phyloP scores from a whole-genome alignment of 1,140 invertebrate species.

The Diploscapter pachys region DNA sequence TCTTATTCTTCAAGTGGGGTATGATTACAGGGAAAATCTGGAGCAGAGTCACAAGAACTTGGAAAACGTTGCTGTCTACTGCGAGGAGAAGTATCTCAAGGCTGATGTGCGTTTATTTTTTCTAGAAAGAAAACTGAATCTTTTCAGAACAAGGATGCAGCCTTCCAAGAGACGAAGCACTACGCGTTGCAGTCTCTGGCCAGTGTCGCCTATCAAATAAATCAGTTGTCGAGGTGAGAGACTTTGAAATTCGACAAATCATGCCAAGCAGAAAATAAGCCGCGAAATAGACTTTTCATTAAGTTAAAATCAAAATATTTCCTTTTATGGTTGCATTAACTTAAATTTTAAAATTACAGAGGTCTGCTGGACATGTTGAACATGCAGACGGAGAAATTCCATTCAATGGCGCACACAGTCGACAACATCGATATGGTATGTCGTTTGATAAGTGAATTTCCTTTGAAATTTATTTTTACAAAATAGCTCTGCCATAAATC shows the following conservation, averaged over 20 bases:
- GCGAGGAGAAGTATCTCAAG: constrained; percentile 93
- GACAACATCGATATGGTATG: constrained; percentile 84
- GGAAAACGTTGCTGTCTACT: constrained; percentile 93
- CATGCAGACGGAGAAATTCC: constrained; percentile 77
- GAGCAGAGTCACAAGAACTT: constrained; percentile 90
- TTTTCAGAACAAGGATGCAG: constrained; percentile 82
- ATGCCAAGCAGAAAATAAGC: too few species aligned
- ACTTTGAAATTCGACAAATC: not conserved
- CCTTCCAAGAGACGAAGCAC: constrained; percentile 95
- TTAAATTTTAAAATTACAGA: constrained; percentile 1
- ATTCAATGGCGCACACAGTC: constrained; percentile 66
- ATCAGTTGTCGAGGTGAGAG: constrained; percentile 69
- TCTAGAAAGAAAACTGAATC: constrained; percentile 34
- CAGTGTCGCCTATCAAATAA: constrained; percentile 97
- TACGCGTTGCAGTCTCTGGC: constrained; percentile 96
- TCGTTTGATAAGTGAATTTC: constrained; percentile 8
- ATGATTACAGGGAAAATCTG: constrained; percentile 71
- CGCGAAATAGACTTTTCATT: too few species aligned
- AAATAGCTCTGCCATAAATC: not conserved
- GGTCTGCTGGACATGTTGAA: constrained; percentile 93
- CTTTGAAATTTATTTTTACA: constrained; percentile 1
- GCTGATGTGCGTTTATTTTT: constrained; percentile 55
- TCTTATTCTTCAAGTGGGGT: too few species aligned
- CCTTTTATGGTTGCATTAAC: not conserved
- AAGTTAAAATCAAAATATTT: not conserved